phyloP scores from a whole-genome alignment of 2,113 vertebrate genomes.

The Macaca nemestrina region DNA sequence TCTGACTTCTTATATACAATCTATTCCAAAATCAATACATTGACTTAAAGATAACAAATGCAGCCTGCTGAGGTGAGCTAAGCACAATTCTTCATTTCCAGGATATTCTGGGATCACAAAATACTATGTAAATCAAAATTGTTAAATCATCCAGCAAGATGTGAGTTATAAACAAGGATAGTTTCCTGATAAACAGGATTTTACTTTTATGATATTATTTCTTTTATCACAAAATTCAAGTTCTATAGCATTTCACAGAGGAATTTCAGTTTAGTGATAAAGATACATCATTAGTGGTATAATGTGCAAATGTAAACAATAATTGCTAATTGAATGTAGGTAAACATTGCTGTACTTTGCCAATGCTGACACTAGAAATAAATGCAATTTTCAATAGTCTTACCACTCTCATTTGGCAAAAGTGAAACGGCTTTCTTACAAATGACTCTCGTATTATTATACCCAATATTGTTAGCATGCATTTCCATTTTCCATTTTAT shows the following conservation, averaged over 20 bases:
- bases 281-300: background rate
- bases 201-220: background rate
- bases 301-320: background rate
- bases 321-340: background rate
- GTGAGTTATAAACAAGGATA: background rate
- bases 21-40: conserved; percentile 66
- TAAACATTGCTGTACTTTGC: background rate
- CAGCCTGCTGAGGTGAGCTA: conserved; percentile 21
- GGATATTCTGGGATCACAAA: conserved; percentile 13
- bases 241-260: background rate
- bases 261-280: background rate
- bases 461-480: background rate
- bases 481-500: background rate
- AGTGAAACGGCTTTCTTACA: background rate
- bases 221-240: background rate
- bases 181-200: background rate
- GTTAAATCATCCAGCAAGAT: background rate
- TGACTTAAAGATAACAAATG: conserved; percentile 63
- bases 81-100: conserved; percentile 25
- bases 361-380: background rate
- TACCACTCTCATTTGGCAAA: background rate
- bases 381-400: background rate
- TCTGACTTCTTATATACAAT: conserved; percentile 61
- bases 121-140: background rate
- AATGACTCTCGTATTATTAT: background rate